Evolutionary conservation across 2,888 invertebrate genomes (phyloP).

Genomic region (Luperina testacea): DNA sequence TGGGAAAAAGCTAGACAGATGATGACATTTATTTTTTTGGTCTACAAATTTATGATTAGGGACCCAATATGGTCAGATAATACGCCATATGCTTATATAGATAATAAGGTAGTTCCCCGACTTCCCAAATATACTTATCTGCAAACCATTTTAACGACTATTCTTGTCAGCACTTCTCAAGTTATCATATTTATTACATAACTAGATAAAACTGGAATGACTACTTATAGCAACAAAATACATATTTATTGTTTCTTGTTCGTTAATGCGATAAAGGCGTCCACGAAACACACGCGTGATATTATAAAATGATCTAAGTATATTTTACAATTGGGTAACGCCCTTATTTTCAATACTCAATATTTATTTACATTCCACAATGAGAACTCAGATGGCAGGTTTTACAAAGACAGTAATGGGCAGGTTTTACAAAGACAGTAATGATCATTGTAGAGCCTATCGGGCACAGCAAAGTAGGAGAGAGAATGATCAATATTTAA

Average conservation of each 20-base stretch:
- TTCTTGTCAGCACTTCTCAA: neutral
- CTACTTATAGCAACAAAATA: conserved; percentile 2
- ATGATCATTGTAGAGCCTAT: neutral
- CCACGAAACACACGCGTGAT: conserved; percentile 34
- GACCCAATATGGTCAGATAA: neutral
- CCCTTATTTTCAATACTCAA: neutral
- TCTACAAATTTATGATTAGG: neutral
- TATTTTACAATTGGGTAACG: neutral
- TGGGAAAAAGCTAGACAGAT: neutral
- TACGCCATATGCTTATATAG: neutral
- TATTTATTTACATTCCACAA: neutral
- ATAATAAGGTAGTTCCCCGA: neutral
- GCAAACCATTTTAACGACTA: neutral
- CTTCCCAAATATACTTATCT: neutral
- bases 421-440: neutral
- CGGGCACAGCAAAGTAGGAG: neutral
- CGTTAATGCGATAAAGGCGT: conserved; percentile 42
- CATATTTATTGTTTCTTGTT: conserved; percentile 26
- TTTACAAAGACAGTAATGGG: neutral
- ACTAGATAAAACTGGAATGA: conserved; percentile 38
- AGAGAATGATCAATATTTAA: neutral
- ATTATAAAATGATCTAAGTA: neutral
- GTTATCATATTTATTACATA: conserved; percentile 36
- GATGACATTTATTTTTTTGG: neutral
- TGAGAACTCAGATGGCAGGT: neutral